Conservation (phyloP, 2,797 vertebrate genomes). For the Pogoniulus pusillus region DNA sequence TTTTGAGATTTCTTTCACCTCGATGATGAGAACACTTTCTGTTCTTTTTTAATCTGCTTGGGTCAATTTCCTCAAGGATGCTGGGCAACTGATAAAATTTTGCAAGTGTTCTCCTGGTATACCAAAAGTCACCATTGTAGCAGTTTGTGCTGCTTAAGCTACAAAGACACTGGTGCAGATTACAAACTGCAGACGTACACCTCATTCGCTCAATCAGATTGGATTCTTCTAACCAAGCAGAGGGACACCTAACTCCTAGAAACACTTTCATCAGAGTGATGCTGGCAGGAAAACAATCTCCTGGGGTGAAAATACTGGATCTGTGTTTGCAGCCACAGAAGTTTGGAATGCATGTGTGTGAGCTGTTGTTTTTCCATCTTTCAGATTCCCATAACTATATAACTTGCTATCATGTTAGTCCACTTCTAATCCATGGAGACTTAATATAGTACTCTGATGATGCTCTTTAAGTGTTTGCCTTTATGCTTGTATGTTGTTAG, state of each 20-base stretch:
- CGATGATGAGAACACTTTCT: neutral
- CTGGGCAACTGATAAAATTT: neutral
- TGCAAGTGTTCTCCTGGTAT: neutral
- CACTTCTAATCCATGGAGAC: neutral
- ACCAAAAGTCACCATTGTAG: neutral
- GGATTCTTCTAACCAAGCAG: neutral
- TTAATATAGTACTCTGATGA: neutral
- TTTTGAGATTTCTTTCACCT: slow-evolving; percentile 16
- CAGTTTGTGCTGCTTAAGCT: neutral
- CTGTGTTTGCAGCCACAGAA: slow-evolving; percentile 21
- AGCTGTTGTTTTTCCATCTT: neutral
- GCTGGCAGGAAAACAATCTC: slow-evolving; percentile 1
- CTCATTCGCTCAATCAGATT: neutral
- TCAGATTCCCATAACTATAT: neutral
- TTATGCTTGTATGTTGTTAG: neutral
- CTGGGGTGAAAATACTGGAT: slow-evolving; percentile 31
- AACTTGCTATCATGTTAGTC: neutral
- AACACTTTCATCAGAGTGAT: neutral
- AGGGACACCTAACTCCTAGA: neutral
- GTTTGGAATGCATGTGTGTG: neutral
- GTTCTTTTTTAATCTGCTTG: neutral
- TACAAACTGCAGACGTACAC: neutral
- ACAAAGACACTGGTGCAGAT: neutral
- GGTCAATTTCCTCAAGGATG: neutral
- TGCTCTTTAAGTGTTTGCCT: neutral